phyloP scores from a whole-genome alignment of 2,888 invertebrate species.

The Coelinius sp. region DNA sequence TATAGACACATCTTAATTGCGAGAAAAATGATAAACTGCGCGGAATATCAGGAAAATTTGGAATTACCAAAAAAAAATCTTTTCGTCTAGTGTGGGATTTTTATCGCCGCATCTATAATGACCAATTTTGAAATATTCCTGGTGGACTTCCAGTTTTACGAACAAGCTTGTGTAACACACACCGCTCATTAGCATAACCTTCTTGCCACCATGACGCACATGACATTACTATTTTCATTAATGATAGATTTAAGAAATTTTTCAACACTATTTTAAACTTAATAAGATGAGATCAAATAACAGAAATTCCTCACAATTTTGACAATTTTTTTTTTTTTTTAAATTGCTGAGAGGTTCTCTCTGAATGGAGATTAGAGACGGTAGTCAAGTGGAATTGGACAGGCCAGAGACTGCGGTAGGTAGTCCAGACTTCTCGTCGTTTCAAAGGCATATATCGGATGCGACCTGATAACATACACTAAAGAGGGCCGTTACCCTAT shows the following conservation, averaged over 20 bases:
- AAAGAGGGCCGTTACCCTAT: slow-evolving; percentile 46
- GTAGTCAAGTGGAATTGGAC: slow-evolving; percentile 24
- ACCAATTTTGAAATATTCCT: neutral
- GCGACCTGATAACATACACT: slow-evolving; percentile 58
- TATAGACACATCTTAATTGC: neutral
- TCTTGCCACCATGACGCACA: slow-evolving; percentile 47
- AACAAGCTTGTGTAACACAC: slow-evolving; percentile 46
- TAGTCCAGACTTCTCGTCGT: slow-evolving; percentile 52
- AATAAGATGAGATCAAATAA: neutral
- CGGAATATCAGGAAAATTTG: too few relatives aligned
- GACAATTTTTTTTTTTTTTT: neutral
- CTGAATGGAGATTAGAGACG: slow-evolving; percentile 15
- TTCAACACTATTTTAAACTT: slow-evolving; percentile 3
- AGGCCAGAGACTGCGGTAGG: slow-evolving; percentile 57
- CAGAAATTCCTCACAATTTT: neutral
- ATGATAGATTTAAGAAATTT: slow-evolving; percentile 27
- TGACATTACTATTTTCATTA: slow-evolving; percentile 34
- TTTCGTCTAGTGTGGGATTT: neutral
- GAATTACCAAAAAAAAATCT: too few relatives aligned
- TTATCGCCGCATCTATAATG: slow-evolving; percentile 13
- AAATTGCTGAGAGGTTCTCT: slow-evolving; percentile 9
- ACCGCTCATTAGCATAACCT: slow-evolving; percentile 49
- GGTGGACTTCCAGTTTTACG: slow-evolving; percentile 41
- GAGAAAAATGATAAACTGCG: neutral
- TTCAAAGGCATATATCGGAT: slow-evolving; percentile 59